Conservation (phyloP, 2,797 vertebrate species). For the Malacoraja senta region DNA sequence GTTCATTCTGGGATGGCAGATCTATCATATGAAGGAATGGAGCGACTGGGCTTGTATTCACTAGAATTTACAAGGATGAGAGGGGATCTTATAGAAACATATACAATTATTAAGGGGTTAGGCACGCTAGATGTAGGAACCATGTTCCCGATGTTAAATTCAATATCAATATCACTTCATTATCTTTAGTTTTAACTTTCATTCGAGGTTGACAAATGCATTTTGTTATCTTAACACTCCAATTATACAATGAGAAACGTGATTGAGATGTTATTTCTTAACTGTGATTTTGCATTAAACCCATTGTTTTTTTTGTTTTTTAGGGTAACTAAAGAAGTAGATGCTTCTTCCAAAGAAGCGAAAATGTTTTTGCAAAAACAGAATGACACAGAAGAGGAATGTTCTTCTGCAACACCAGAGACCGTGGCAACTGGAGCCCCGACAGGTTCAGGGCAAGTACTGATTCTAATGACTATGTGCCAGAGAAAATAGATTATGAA, state of each 20-base stretch:
- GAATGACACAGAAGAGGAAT: conserved; percentile 45
- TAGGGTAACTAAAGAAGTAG: conserved; percentile 87
- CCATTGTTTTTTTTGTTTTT: background rate
- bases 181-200: background rate
- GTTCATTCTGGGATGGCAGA: too few relatives aligned
- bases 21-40: too few relatives aligned
- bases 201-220: background rate
- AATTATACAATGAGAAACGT: background rate
- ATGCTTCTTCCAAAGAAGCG: conserved; percentile 77
- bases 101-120: too few relatives aligned
- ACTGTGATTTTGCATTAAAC: background rate
- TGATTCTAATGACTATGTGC: background rate
- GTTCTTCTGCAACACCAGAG: conserved; percentile 39
- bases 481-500: background rate
- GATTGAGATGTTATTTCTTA: background rate
- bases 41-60: too few relatives aligned
- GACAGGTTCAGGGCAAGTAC: conserved; percentile 60
- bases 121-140: too few relatives aligned
- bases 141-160: background rate
- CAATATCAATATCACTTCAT: background rate
- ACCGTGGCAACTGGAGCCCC: conserved; percentile 40
- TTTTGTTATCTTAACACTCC: background rate
- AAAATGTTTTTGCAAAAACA: conserved; percentile 73
- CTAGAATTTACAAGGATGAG: too few relatives aligned
- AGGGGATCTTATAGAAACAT: too few relatives aligned